Base-by-base conservation (phyloP, 2,888 invertebrate species). In the Drosophila melanosoma region DNA sequence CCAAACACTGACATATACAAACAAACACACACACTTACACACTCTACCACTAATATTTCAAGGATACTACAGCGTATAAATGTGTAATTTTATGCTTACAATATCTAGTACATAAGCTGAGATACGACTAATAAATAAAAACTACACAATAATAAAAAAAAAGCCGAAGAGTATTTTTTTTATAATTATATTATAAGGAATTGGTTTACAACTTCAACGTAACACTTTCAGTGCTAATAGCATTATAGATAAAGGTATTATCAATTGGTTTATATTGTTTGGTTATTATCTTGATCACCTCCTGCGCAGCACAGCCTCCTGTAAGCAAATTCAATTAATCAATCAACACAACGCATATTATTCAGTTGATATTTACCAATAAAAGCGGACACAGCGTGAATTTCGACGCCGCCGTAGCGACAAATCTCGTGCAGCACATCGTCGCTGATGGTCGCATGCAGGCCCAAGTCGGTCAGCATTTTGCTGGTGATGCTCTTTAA, bases 221-320 rank as follows among this genome's bases (percentile, higher is more conserved):
- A 53, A 95, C 95, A 62, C 97, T 96, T 81, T 96, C 97, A 62
- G 97, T 97, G 71, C 96, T 96, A 83, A 98, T 97, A 58, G 97
- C 99, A 94, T 99, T 99, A 93, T 98, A 99, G 82, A 99, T 96
- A 93, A 98, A 97, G 0, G 98, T 98, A 93, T 99, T 99, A 93
- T 99, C 96, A 66, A 99, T 95, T 42, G 99, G 99, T 90, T 98
- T 97, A 93, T 98, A 99, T 94, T 99, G 99, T 90, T 96, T 96
- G 3, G 99, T 99, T 64, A 99, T 95, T 67, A 99, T 94, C 94
- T 99, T 99, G 78, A 99, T 98, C 6, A 96, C 96, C 94, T 99
- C 99, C 91, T 99, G 99, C 10, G 99, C 99, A 33, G 97, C 97
- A 92, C 98, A 97, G 5, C 99, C 99, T 75, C 97, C 97, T 93